A percentile compares a stretch with the other conserved stretches of the same genome.
These are phyloP conservation scores for Mallotus villosus DNA, from an alignment of 2,797 vertebrate species.

Conservation along the genomic window DNA sequence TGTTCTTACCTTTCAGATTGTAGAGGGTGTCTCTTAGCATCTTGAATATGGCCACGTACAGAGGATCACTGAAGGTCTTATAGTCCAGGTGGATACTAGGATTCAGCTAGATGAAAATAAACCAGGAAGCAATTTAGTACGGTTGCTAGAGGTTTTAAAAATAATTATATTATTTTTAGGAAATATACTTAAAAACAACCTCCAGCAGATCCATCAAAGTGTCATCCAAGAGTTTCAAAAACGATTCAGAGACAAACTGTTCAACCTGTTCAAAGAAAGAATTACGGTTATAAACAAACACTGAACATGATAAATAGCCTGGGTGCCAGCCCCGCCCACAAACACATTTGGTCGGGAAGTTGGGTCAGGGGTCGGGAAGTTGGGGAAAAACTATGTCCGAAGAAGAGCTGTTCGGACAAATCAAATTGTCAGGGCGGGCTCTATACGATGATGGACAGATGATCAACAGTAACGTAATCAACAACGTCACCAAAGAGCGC, in stretches of 20 bases:
- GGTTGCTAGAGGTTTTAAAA: background rate
- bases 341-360: too few relatives aligned
- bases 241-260: conserved; percentile 85
- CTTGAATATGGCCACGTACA: conserved; percentile 95
- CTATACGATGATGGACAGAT: too few relatives aligned
- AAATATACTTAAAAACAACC: conserved; percentile 63
- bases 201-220: conserved; percentile 77
- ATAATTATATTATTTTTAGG: background rate
- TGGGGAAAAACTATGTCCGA: too few relatives aligned
- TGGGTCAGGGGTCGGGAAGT: too few relatives aligned
- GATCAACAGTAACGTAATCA: too few relatives aligned
- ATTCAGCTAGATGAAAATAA: conserved; percentile 68
- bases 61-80: conserved; percentile 90
- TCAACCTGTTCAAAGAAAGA: conserved; percentile 77
- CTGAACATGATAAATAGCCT: background rate
- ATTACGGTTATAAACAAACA: background rate
- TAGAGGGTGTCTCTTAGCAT: conserved; percentile 95
- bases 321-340: too few relatives aligned
- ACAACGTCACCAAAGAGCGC: too few relatives aligned
- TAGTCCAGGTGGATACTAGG: conserved; percentile 83
- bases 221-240: conserved; percentile 87
- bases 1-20: conserved; percentile 86
- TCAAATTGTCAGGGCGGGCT: too few relatives aligned
- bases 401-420: too few relatives aligned
- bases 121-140: background rate